Conservation (phyloP, 23 tunicate genomes). For the Ciona savignyi region DNA sequence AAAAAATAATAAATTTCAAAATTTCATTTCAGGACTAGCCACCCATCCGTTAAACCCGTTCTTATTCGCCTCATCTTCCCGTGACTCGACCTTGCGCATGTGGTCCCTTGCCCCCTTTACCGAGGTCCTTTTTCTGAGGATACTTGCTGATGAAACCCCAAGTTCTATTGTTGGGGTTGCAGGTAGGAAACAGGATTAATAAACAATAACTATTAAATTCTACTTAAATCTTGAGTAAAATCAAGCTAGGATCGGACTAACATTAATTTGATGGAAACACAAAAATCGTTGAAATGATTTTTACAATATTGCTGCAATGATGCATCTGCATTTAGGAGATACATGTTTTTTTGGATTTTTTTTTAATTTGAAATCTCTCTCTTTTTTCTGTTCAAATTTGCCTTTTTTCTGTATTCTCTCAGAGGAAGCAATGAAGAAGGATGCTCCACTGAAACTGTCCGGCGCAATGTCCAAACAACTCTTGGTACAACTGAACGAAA, state of each 20-base stretch:
- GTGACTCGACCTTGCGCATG: constrained; percentile 82
- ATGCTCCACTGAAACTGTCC: constrained; percentile 23
- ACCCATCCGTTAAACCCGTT: constrained; percentile 70
- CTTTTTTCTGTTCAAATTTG: no score
- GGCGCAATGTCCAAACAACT: constrained; percentile 72
- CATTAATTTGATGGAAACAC: no score
- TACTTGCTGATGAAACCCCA: constrained; percentile 27
- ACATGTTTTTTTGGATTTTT: no score
- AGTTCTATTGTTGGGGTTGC: constrained; percentile 23
- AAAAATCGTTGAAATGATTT: no score
- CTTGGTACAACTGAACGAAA: constrained; percentile 18
- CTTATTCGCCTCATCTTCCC: constrained; percentile 69
- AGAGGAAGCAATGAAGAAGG: constrained; percentile 25
- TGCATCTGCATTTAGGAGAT: no score
- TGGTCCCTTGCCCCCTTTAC: constrained; percentile 62
- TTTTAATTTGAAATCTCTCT: no score
- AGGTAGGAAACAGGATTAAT: no score
- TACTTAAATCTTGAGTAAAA: no score
- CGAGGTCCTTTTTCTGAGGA: constrained; percentile 20
- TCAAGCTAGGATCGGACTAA: no score
- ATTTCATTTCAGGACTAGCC: constrained; percentile 32
- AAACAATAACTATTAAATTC: no score
- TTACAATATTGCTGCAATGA: no score
- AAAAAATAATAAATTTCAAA: background rate
- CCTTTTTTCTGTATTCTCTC: no score